Evolutionary conservation across 2,888 invertebrate genomes (phyloP), one percentile per base, ranked within the genome.

Genomic region (Nemotelus pantherinus): DNA sequence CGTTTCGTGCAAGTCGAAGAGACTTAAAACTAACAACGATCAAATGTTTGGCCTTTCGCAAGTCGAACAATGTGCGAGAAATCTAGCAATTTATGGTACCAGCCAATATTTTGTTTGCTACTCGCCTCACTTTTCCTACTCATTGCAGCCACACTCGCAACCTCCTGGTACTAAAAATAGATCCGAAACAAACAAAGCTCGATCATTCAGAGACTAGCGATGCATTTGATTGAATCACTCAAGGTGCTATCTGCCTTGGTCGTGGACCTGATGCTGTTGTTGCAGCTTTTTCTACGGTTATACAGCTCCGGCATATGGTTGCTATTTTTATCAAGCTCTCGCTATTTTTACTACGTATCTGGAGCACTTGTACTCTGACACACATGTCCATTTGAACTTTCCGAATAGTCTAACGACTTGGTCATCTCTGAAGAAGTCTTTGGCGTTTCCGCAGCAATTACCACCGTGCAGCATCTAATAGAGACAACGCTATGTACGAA

Each of bases 101-200:
- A 57, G 3, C 25, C 57, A 43, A 5, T 63, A 5, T 43, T 39
- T 43, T n/a, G 39, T 41, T 43, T 63, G 63, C 63, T 63, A 41
- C 25, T 63, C 43, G 43, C 43, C 53, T 65, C n/a, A 44, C 45
- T 25, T 65, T 43, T 45, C 3, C 10, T 65, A 47, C 41, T 7
- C 41, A 6, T 65, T 55, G 70, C 70, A 70, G 39, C 60, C 60
- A 39, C 60, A 57, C 25, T 5, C 67, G 55, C 55, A 55, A 70
- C 70, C 44, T 9, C 70, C 55, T 48, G 70, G 3, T 41, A 44
- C 55, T 55, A 70, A 70, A 70, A 70, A 55, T 70, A 70, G 70
- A 53, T 55, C 55, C 70, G 55, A 70, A 70, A 70, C 70, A 70
- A 39, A 70, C 53, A 53, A 53, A 70, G 70, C 44, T 41, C 63